Percentiles rank a stretch among this genome's conserved stretches.
These are phyloP conservation scores for Eretmocerus hayati DNA, from an alignment of 2,888 invertebrate species.

Conservation along the genomic window DNA sequence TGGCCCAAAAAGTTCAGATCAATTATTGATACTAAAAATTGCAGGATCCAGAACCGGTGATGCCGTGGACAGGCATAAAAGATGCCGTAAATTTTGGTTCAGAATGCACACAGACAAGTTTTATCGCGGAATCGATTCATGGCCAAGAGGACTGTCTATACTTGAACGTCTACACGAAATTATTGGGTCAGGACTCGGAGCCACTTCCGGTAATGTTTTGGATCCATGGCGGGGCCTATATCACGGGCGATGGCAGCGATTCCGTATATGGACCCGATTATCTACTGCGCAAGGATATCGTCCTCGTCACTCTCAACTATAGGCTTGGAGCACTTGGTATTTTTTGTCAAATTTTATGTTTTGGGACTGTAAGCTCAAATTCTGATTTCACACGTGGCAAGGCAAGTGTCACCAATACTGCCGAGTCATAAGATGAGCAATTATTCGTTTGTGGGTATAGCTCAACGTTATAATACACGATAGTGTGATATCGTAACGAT, in stretches of 20 bases:
- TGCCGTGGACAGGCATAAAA: background rate
- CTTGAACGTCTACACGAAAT: conserved; percentile 20
- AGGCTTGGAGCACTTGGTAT: conserved; percentile 8
- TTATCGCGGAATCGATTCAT: background rate
- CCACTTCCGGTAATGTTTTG: conserved; percentile 27
- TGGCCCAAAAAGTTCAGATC: too few species aligned
- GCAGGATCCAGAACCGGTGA: background rate
- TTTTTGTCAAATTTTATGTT: too few species aligned
- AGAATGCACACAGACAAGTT: background rate
- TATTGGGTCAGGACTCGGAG: background rate
- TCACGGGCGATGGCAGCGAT: conserved; percentile 14
- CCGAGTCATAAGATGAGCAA: too few species aligned
- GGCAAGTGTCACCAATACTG: too few species aligned
- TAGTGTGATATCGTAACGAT: too few species aligned
- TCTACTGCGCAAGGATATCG: conserved; percentile 26
- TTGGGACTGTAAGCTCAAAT: too few species aligned
- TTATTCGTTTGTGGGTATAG: too few species aligned
- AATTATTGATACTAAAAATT: too few species aligned
- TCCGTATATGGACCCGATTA: conserved; percentile 24
- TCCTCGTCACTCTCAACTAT: conserved; percentile 26
- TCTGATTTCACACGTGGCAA: too few species aligned
- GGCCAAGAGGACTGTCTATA: conserved; percentile 23
- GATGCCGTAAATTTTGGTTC: background rate
- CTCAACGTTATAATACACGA: too few species aligned
- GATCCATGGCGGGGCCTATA: conserved; percentile 29